These are phyloP conservation scores for Arizona elegans DNA, from an alignment of 2,113 vertebrate genomes.

Conservation along the genomic window DNA sequence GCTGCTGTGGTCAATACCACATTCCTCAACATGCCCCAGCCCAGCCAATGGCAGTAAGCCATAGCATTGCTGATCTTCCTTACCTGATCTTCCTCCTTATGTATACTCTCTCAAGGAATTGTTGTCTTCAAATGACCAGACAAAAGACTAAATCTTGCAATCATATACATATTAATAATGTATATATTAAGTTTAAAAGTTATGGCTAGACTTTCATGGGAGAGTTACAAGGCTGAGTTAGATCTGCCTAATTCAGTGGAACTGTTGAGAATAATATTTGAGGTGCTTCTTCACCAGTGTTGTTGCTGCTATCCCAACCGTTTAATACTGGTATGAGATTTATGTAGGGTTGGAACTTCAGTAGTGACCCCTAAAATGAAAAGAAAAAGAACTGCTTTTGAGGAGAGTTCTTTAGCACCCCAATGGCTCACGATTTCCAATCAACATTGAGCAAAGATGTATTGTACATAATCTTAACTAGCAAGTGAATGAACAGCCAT, in stretches of 20 bases:
- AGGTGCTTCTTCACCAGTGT: background rate
- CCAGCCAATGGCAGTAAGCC: no score
- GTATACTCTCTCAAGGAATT: background rate
- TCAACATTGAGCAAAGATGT: background rate
- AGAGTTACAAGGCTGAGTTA: background rate
- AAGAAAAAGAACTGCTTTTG: background rate
- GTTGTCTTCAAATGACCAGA: background rate
- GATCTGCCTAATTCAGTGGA: background rate
- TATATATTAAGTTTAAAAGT: background rate
- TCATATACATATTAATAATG: background rate
- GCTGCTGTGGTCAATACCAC: background rate
- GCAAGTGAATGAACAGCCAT: background rate
- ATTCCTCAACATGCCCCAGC: background rate
- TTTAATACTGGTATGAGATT: background rate
- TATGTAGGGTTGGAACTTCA: background rate
- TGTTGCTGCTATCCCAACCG: background rate
- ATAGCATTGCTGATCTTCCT: background rate
- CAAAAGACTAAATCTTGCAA: background rate
- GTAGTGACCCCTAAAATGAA: background rate
- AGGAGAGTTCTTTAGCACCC: background rate
- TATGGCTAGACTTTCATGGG: background rate
- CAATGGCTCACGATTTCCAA: background rate
- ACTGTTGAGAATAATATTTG: background rate
- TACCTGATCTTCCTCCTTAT: background rate
- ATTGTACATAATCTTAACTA: background rate